A percentile compares a stretch with the other conserved stretches of the same genome.
phyloP scores from a whole-genome alignment of 2,113 vertebrate genomes.

The Scortum barcoo region DNA sequence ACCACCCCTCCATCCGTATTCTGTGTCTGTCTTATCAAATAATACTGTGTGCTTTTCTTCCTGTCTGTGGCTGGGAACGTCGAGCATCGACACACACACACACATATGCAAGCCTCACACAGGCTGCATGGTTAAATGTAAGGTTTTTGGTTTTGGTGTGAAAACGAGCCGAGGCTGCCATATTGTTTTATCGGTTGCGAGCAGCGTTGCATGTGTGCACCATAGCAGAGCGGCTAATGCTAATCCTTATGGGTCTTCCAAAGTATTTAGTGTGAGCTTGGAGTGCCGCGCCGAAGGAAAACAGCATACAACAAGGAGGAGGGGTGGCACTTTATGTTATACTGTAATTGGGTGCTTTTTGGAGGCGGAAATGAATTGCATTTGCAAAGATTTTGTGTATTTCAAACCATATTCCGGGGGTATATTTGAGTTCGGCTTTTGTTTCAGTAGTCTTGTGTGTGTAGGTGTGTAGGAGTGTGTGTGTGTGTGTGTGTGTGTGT shows the following conservation, averaged over 20 bases:
- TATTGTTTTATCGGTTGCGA: slow-evolving; percentile 73
- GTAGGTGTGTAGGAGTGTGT: slow-evolving; percentile 19
- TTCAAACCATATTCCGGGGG: background rate
- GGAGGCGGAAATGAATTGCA: slow-evolving; percentile 16
- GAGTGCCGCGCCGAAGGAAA: slow-evolving; percentile 17
- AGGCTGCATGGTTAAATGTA: slow-evolving; percentile 27
- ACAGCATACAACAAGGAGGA: slow-evolving; percentile 7
- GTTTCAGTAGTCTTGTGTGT: slow-evolving; percentile 34
- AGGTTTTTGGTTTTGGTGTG: slow-evolving; percentile 29
- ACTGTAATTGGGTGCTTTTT: slow-evolving; percentile 33
- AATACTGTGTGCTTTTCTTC: slow-evolving; percentile 52
- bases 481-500: slow-evolving; percentile 24
- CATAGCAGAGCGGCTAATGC: slow-evolving; percentile 66
- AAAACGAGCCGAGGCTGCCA: slow-evolving; percentile 36
- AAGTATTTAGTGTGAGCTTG: slow-evolving; percentile 47
- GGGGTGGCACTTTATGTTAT: slow-evolving; percentile 16
- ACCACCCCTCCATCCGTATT: slow-evolving; percentile 29
- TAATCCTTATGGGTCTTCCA: slow-evolving; percentile 67
- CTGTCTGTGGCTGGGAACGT: slow-evolving; percentile 50
- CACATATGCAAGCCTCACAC: slow-evolving; percentile 20
- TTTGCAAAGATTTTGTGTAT: slow-evolving; percentile 21
- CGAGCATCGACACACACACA: slow-evolving; percentile 13
- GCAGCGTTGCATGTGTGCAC: slow-evolving; percentile 71
- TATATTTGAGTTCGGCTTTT: slow-evolving; percentile 13
- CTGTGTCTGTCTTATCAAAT: slow-evolving; percentile 73